Conservation (phyloP, 1,140 invertebrate species). For the Meloidogyne floridensis region DNA sequence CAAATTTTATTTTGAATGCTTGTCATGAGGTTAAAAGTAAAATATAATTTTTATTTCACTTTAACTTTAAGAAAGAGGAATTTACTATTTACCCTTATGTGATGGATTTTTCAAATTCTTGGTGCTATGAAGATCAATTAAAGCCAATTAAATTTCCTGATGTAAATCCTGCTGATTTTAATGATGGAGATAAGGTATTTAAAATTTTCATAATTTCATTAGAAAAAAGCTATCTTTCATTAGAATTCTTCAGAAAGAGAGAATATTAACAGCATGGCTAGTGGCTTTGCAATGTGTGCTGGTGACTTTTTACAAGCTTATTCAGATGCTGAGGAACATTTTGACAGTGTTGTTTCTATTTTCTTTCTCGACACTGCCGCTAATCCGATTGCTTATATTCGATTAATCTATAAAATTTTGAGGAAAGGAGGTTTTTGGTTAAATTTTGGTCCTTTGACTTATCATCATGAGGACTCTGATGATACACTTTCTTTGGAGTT, state of each 20-base stretch:
- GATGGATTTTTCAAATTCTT: constrained; percentile 87
- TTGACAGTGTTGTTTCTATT: constrained; percentile 90
- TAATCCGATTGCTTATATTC: constrained; percentile 90
- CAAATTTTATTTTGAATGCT: constrained; percentile 54
- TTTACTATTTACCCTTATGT: constrained; percentile 87
- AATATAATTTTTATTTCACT: constrained; percentile 60
- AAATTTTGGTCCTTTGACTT: constrained; percentile 77
- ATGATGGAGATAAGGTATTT: not conserved
- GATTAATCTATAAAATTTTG: constrained; percentile 87
- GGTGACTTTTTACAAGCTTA: constrained; percentile 86
- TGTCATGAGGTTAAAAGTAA: constrained; percentile 40
- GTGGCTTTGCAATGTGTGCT: constrained; percentile 89
- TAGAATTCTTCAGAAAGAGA: not conserved
- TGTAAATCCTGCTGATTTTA: constrained; percentile 73
- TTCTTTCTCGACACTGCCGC: constrained; percentile 98
- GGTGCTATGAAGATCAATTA: constrained; percentile 79
- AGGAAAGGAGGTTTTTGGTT: constrained; percentile 76
- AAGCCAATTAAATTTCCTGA: constrained; percentile 79
- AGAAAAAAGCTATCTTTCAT: too few relatives aligned
- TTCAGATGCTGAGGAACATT: constrained; percentile 71
- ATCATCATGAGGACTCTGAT: constrained; percentile 87
- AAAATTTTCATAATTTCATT: too few relatives aligned
- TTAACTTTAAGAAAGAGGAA: constrained; percentile 66
- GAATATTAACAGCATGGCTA: constrained; percentile 71
- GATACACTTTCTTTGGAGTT: constrained; percentile 91